phyloP scores from a whole-genome alignment of 2,888 invertebrate genomes.

The Suillia variegata region DNA sequence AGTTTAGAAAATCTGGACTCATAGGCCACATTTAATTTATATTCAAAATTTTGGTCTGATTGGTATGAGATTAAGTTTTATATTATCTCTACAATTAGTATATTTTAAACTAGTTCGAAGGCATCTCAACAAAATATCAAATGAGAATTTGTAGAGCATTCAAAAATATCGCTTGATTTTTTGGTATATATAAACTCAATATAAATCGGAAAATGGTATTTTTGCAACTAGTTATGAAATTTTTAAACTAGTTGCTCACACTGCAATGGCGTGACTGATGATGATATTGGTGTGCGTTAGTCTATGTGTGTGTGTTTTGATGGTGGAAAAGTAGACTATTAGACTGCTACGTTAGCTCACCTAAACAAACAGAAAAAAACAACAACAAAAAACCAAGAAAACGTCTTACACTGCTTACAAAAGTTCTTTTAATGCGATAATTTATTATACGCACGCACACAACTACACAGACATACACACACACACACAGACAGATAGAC shows the following conservation, averaged over 20 bases:
- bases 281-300: neutral
- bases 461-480: neutral
- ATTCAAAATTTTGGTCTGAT: too few relatives aligned
- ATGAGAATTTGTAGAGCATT: too few relatives aligned
- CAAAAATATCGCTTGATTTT: too few relatives aligned
- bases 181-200: too few relatives aligned
- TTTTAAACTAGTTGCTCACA: neutral
- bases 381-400: neutral
- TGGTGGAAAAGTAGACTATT: conserved; percentile 5
- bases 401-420: conserved; percentile 4
- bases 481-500: neutral
- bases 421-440: conserved; percentile 7
- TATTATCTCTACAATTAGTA: too few relatives aligned
- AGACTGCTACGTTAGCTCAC: neutral
- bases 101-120: too few relatives aligned
- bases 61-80: too few relatives aligned
- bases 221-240: too few relatives aligned
- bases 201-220: too few relatives aligned
- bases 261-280: neutral
- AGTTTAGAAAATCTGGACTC: too few relatives aligned
- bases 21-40: too few relatives aligned
- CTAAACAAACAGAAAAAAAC: neutral
- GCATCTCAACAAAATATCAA: too few relatives aligned
- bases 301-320: neutral
- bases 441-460: conserved; percentile 6